Evolutionary conservation across 2,113 vertebrate genomes (phyloP).

Genomic region (Alosa alosa): DNA sequence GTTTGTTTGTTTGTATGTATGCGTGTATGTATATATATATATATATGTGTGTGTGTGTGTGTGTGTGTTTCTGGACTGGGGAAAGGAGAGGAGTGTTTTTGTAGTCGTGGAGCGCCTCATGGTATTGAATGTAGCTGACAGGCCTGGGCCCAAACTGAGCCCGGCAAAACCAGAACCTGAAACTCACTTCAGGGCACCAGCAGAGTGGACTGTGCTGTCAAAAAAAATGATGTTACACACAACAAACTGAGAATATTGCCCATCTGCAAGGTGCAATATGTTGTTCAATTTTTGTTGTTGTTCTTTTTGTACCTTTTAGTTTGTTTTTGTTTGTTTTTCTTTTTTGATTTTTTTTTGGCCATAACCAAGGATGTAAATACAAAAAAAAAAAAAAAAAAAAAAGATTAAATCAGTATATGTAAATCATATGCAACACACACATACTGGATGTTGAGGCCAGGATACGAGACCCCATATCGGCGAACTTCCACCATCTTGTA

Average conservation of each 20-base stretch:
- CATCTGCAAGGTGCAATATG: slow-evolving; percentile 73
- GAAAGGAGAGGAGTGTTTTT: slow-evolving; percentile 49
- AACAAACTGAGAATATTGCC: slow-evolving; percentile 69
- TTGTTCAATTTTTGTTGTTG: slow-evolving; percentile 44
- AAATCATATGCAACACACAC: slow-evolving; percentile 61
- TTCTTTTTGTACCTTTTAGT: slow-evolving; percentile 47
- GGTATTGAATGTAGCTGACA: slow-evolving; percentile 81
- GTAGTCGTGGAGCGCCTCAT: slow-evolving; percentile 66
- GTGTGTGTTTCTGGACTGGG: slow-evolving; percentile 56
- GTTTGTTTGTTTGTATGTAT: not conserved
- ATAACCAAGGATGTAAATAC: slow-evolving; percentile 76
- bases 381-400: slow-evolving; percentile 40
- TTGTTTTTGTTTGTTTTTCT: slow-evolving; percentile 44
- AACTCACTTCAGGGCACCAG: slow-evolving; percentile 79
- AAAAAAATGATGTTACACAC: slow-evolving; percentile 64
- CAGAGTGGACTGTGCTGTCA: slow-evolving; percentile 70
- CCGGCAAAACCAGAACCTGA: slow-evolving; percentile 56
- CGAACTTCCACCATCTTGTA: slow-evolving; percentile 59
- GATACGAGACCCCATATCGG: slow-evolving; percentile 41
- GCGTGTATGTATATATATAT: not conserved
- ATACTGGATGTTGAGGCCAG: slow-evolving; percentile 45
- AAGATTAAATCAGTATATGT: slow-evolving; percentile 45
- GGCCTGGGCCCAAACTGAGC: slow-evolving; percentile 63
- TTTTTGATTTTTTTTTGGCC: slow-evolving; percentile 59
- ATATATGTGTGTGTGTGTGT: slow-evolving; percentile 47